phyloP scores from a whole-genome alignment of 64 coral and sea anemone genomes.

The Pachyseris speciosa region DNA sequence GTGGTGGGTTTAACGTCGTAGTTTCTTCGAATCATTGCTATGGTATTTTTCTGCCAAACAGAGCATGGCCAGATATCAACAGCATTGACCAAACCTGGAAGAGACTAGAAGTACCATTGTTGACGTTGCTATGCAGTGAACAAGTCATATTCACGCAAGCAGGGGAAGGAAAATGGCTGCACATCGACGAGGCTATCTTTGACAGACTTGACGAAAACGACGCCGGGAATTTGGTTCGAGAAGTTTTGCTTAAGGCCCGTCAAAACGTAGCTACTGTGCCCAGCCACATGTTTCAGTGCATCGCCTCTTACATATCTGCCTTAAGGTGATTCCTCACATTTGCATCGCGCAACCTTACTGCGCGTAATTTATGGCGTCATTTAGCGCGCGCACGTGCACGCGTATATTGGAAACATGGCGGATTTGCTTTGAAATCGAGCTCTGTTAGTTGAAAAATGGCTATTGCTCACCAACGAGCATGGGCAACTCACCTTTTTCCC shows the following conservation, averaged over 20 bases:
- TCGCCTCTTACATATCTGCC: too few relatives aligned
- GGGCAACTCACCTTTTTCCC: too few relatives aligned
- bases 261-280: constrained; percentile 68
- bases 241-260: constrained; percentile 20
- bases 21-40: neutral
- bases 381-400: too few relatives aligned
- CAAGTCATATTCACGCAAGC: constrained; percentile 58
- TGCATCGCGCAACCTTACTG: too few relatives aligned
- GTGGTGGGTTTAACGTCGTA: neutral
- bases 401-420: too few relatives aligned
- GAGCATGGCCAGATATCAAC: constrained; percentile 68
- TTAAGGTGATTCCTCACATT: too few relatives aligned
- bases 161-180: constrained; percentile 60
- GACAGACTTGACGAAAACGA: constrained; percentile 23
- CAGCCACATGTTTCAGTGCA: constrained; percentile 44
- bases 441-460: too few relatives aligned
- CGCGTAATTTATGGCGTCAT: too few relatives aligned
- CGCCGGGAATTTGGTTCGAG: neutral
- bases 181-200: constrained; percentile 53
- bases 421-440: too few relatives aligned
- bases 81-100: constrained; percentile 75
- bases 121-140: neutral
- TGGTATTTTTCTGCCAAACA: neutral
- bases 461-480: too few relatives aligned
- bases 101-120: constrained; percentile 47